Conservation (phyloP, 2,888 invertebrate genomes). For the Latrodectus hesperus region DNA sequence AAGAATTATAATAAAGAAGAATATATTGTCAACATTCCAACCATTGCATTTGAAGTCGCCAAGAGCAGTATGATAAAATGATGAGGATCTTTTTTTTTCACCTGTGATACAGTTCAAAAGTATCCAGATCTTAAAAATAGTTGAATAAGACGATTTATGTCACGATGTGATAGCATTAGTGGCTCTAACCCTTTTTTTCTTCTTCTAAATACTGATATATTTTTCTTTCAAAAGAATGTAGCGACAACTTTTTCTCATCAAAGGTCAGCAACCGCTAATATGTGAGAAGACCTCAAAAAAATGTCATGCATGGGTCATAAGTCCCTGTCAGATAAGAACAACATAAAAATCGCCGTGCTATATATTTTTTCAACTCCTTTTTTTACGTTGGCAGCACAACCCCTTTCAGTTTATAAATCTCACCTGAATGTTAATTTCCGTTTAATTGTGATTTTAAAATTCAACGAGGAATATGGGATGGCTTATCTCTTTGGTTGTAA, state of each 20-base stretch:
- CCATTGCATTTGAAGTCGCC: no score
- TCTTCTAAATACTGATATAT: slow-evolving; percentile 31
- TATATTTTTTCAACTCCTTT: neutral
- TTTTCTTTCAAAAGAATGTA: slow-evolving; percentile 50
- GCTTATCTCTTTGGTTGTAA: slow-evolving; percentile 28
- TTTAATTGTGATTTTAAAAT: slow-evolving; percentile 61
- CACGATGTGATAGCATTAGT: neutral
- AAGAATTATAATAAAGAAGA: no score
- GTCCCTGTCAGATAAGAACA: slow-evolving; percentile 37
- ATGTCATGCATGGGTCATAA: slow-evolving; percentile 38
- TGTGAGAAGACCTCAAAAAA: slow-evolving; percentile 24
- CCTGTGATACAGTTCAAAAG: neutral
- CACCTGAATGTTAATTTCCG: slow-evolving; percentile 58
- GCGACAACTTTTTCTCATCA: slow-evolving; percentile 16
- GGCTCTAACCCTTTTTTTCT: slow-evolving; percentile 18
- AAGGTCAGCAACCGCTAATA: slow-evolving; percentile 48
- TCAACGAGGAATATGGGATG: slow-evolving; percentile 43
- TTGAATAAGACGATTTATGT: neutral
- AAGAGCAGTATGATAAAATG: no score
- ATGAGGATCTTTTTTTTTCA: no score
- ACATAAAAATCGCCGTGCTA: slow-evolving; percentile 2
- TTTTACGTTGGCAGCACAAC: neutral
- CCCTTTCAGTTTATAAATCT: neutral
- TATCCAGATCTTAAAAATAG: neutral
- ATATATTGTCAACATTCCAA: no score